Evolutionary conservation across 2,113 vertebrate species (phyloP), one percentile per base, ranked within the genome.

Genomic region (Megaleporinus macrocephalus): DNA sequence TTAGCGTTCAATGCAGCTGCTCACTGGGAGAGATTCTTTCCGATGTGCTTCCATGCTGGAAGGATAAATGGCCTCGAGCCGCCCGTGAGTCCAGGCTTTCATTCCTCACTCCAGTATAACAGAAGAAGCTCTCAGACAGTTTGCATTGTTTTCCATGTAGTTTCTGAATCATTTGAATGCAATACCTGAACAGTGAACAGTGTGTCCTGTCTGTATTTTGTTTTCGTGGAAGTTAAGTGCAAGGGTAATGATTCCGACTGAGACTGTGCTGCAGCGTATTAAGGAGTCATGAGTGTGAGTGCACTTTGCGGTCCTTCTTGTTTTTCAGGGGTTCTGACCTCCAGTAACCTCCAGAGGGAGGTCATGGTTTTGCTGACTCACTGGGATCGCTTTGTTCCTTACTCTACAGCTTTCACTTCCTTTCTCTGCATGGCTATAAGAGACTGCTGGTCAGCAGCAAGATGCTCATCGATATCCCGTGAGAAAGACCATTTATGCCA

Each of bases 301-400:
- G 53, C 36, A 36, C 69, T 66, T 24, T 27, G 18, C 24, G 20
- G 33, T 71, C 73, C 77, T 88, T 33, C 75, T 84, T 84, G 73
- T 83, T 84, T 83, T 86, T 76, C 80, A 55, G 70, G 82, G 51
- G 4, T 53, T 79, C 80, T 87, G 70, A 89, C 89, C 87, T 88
- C 84, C 83, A 65, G 85, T 88, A 76, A 90, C 80, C 77, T 84
- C 84, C 84, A 76, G 63, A 29, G 33, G 85, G 86, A 85, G 85
- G 76, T 88, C 73, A 66, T 75, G 59, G 86, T 91, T 86, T 89
- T 90, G 91, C 91, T 90, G 87, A 89, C 78, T 88, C 86, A 78
- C 84, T 77, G 76, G 69, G 87, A 89, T 78, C 81, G 65, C 71
- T 77, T 69, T 80, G 81, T 87, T 89, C 85, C 78, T 76, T 89